Base-by-base conservation (phyloP, 2,888 invertebrate genomes). In the Eupithecia exiguata region DNA sequence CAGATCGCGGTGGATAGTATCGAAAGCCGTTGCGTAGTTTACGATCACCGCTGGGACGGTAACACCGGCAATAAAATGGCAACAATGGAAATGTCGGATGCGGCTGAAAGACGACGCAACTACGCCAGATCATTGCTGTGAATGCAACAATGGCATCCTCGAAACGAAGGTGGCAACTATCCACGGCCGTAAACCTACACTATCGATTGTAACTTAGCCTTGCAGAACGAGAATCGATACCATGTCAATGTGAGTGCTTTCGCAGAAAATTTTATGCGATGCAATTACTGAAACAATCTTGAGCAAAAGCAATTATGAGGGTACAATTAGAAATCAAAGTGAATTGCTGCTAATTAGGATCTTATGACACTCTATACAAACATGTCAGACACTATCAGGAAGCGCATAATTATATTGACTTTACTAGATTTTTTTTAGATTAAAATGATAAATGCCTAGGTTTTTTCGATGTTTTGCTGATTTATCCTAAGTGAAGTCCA, bases 31-130 rank as follows among this genome's bases (percentile, higher is more conserved):
- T 86, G 91, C 90, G 86, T 92, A 87, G 86, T 94, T 94, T 94
- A 94, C 91, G 93, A 92, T 85, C 91, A 82, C 87, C 89, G 88
- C 89, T 88, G 89, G 85, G 91, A 92, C 93, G 89, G 92, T 92
- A 93, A 93, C 92, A 94, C 93, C 92, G 84, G 92, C 93, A 89
- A 93, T 94, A 94, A 94, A 94, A 92, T 90, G 83, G 88, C 92
- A 94, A 94, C 94, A 94, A 94, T 94, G 94, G 92, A 91, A 92
- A 89, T 88, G 92, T 90, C 89, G 90, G 91, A 93, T 92, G 92
- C 90, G 91, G 90, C 92, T 91, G 89, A 92, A 90, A 91, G 90
- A 88, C 90, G 90, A 88, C 89, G 91, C 90, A 88, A 90, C 90
- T 91, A 89, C 87, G 88, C 84, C 89, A 85, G 91, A 92, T 93